Evolutionary conservation across 2,888 invertebrate genomes (phyloP).

Genomic region (Troides aeacus): DNA sequence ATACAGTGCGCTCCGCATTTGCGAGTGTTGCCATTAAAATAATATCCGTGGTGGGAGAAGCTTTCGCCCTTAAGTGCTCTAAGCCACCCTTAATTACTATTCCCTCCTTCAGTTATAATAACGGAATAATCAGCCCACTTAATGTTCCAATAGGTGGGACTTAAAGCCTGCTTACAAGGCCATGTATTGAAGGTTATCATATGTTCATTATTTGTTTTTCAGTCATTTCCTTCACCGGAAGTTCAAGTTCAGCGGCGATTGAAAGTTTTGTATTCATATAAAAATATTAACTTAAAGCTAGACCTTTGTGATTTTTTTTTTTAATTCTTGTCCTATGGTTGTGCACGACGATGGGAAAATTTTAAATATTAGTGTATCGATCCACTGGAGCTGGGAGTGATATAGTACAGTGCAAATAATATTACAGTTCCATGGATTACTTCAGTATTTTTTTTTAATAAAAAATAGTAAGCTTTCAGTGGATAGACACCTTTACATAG

Average conservation of each 20-base stretch:
- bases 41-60: conserved; percentile 18
- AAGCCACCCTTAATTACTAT: background rate
- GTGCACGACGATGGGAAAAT: conserved; percentile 10
- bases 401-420: background rate
- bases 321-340: conserved; percentile 11
- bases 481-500: background rate
- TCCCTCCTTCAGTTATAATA: conserved; percentile 11
- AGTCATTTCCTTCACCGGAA: background rate
- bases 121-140: no score
- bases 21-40: background rate
- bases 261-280: background rate
- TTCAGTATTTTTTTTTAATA: background rate
- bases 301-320: background rate
- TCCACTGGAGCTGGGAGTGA: background rate
- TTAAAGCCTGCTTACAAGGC: no score
- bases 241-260: conserved; percentile 2
- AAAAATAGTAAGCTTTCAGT: background rate
- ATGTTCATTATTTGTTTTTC: no score
- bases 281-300: conserved; percentile 22
- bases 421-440: no score
- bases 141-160: no score
- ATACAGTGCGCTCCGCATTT: conserved; percentile 4
- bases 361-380: background rate
- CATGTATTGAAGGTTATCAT: no score
- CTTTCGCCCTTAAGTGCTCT: conserved; percentile 8